phyloP scores from a whole-genome alignment of 1,140 invertebrate genomes.

The Drosophila triauraria region DNA sequence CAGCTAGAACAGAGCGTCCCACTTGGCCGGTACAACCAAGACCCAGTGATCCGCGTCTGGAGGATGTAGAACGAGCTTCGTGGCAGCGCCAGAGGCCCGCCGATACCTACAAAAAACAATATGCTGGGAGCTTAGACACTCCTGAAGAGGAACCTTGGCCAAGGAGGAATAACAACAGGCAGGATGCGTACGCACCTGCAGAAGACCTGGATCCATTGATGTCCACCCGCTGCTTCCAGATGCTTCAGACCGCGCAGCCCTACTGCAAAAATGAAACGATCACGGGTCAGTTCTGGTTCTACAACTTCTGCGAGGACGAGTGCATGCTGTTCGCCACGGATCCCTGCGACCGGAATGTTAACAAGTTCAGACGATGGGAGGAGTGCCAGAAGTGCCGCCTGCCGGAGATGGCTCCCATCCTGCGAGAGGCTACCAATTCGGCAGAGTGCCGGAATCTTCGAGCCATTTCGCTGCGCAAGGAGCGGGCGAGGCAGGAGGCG shows the following conservation, averaged over 20 bases:
- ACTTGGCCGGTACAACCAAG: conserved; percentile 10
- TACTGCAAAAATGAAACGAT: conserved; percentile 50
- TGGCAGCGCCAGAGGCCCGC: conserved; percentile 29
- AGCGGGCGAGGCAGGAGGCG: conserved; percentile 25
- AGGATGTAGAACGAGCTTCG: conserved; percentile 36
- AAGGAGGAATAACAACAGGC: conserved; percentile 5
- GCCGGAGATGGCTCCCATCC: conserved; percentile 40
- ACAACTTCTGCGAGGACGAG: conserved; percentile 70
- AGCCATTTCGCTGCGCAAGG: conserved; percentile 20
- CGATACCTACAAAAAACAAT: conserved; percentile 17
- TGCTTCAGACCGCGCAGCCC: conserved; percentile 40
- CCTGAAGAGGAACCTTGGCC: conserved; percentile 7
- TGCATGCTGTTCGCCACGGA: conserved; percentile 74
- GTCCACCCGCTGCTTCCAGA: conserved; percentile 60
- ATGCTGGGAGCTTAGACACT: neutral
- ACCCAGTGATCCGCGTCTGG: conserved; percentile 25
- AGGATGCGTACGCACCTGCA: neutral
- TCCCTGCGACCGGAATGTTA: conserved; percentile 69
- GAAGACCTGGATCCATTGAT: conserved; percentile 19
- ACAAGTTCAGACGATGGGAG: conserved; percentile 72
- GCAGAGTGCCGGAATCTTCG: conserved; percentile 48
- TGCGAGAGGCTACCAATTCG: conserved; percentile 19
- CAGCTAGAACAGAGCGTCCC: conserved; percentile 17
- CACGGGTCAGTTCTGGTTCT: conserved; percentile 76
- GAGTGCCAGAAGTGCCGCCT: conserved; percentile 55